Base-by-base conservation (phyloP, 2,113 vertebrate genomes). In the Eretmochelys imbricata region DNA sequence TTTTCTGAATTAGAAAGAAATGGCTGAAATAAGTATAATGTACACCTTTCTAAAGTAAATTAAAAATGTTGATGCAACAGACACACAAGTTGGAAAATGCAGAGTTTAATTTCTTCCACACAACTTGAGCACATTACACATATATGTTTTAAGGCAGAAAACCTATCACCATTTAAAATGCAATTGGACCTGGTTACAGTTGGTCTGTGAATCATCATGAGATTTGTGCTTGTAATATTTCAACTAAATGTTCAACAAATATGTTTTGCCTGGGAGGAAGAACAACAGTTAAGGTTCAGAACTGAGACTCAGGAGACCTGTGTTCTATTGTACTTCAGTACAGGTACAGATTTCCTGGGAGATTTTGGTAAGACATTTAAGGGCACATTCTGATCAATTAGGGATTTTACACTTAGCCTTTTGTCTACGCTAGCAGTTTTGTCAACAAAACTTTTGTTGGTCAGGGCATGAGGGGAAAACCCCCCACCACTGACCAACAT, bases 311-410 rank as follows among this genome's bases (percentile, higher is more conserved):
- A 3, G 27, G 19, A 54, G 12, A 29, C 6, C 88, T 1, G 13
- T 1, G 22, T 12, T 88, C 24, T 42, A 42, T 5, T 42, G 42
- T 38, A 72, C 19, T 72, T 72, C 19, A 38, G 9, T 72, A 72
- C 65, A 72, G 19, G 35, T 38, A 2, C 1, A 29, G 11, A 62
- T 88, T 92, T 80, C 79, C 51, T 50, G 29, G 46, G 12, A 31
- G 35, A 57, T n/a, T 1, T 49, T 1, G 55, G 51, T 10, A 0
- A 80, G 65, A 3, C 1, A 2, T 4, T 49, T 53, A n/a, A 3
- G 19, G 59, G 3, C 8, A 51, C 14, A 6, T 87, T 51, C 65
- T 4, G 46, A 24, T 72, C 38, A 48, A 7, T 49, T 8, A 25
- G 22, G n/a, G 51, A 82, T 84, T 55, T 8, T 1, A 0, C 4